phyloP scores from a whole-genome alignment of 2,797 vertebrate genomes.

The Syngnathus rostellatus region DNA sequence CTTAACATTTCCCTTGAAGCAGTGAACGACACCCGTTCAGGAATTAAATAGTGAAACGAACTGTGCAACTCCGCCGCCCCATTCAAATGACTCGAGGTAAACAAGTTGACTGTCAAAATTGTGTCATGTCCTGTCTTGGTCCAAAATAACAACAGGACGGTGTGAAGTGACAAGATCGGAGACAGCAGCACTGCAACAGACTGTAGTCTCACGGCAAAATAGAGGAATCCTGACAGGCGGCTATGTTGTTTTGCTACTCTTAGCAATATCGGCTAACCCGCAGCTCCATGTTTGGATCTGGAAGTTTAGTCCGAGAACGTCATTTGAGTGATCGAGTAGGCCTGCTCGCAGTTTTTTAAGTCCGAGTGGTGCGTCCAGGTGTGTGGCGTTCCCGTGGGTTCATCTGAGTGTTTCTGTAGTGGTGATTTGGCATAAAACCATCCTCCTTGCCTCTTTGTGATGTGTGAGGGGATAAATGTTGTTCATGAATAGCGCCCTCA shows the following conservation, averaged over 20 bases:
- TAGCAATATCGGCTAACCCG: slow-evolving; percentile 20
- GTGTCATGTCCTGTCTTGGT: slow-evolving; percentile 8
- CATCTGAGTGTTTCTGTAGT: neutral
- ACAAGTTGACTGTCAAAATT: slow-evolving; percentile 1
- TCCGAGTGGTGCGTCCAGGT: neutral
- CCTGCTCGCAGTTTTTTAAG: neutral
- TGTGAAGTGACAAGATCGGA: neutral
- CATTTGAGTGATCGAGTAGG: too few species aligned
- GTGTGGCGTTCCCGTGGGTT: neutral
- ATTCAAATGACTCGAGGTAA: slow-evolving; percentile 16
- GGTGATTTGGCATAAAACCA: neutral
- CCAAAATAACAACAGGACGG: slow-evolving; percentile 10
- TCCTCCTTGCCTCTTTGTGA: neutral
- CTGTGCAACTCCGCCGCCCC: slow-evolving; percentile 37
- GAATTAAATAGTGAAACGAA: neutral
- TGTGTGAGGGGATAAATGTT: neutral
- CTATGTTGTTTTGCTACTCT: slow-evolving; percentile 26
- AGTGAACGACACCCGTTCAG: neutral
- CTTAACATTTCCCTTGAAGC: slow-evolving; percentile 20
- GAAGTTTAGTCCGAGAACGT: neutral
- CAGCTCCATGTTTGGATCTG: slow-evolving; percentile 23
- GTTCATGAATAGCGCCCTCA: neutral
- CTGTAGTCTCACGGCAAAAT: neutral
- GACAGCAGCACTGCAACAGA: neutral
- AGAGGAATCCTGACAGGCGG: neutral